Evolutionary conservation across 2,797 vertebrate species (phyloP).

Genomic region (Channa striata): DNA sequence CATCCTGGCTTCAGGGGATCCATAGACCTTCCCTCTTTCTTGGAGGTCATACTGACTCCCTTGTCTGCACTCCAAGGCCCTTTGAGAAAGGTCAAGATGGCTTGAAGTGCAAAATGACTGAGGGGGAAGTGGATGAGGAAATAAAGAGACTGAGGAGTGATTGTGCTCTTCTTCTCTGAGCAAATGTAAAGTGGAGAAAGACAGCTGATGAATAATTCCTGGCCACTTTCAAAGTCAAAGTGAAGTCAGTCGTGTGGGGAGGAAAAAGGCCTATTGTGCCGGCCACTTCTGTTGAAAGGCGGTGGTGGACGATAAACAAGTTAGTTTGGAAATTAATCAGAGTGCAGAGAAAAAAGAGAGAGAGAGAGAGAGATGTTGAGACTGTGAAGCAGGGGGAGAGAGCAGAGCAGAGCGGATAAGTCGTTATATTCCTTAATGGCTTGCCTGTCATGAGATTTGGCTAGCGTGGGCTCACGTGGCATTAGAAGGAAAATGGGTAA

Average conservation of each 20-base stretch:
- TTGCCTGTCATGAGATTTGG: constrained; percentile 66
- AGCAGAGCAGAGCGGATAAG: constrained; percentile 31
- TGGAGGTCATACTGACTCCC: constrained; percentile 19
- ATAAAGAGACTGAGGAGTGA: constrained; percentile 38
- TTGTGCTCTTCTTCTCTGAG: constrained; percentile 45
- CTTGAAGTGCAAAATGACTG: constrained; percentile 70
- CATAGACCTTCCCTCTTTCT: constrained; percentile 16
- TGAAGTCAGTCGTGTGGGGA: constrained; percentile 56
- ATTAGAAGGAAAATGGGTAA: constrained; percentile 62
- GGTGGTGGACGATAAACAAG: constrained; percentile 66
- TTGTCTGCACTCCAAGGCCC: constrained; percentile 16
- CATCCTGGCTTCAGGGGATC: constrained; percentile 31
- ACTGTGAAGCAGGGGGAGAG: constrained; percentile 4
- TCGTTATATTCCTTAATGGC: constrained; percentile 69
- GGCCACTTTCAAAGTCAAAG: constrained; percentile 74
- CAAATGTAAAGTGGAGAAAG: constrained; percentile 62
- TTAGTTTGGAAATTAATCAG: constrained; percentile 71
- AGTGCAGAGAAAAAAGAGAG: constrained; percentile 22
- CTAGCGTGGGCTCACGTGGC: constrained; percentile 55
- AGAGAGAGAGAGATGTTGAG: constrained; percentile 7
- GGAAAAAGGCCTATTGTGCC: constrained; percentile 48
- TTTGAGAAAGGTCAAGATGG: constrained; percentile 64
- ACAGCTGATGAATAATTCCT: constrained; percentile 77
- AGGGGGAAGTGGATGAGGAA: constrained; percentile 45
- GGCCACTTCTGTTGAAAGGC: constrained; percentile 56